Evolutionary conservation across 2,888 invertebrate species (phyloP).

Genomic region (Parnassius glacialis): DNA sequence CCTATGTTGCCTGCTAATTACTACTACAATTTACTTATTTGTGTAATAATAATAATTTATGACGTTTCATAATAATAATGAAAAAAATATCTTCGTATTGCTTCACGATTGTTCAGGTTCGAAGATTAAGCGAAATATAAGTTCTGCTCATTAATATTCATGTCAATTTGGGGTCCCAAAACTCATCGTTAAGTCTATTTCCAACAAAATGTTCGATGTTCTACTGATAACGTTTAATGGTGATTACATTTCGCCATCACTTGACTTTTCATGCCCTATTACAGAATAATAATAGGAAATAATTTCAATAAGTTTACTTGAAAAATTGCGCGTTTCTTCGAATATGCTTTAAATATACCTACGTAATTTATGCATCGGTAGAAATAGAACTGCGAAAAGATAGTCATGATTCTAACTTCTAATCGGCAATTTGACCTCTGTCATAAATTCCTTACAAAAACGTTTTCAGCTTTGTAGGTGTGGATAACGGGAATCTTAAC

Average conservation of each 20-base stretch:
- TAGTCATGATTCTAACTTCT: too few species aligned
- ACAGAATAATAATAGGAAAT: conserved; percentile 36
- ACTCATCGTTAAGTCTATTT: conserved; percentile 74
- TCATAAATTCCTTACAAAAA: too few species aligned
- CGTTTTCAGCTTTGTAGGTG: too few species aligned
- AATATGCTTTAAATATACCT: background rate
- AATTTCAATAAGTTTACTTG: conserved; percentile 34
- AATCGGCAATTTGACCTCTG: too few species aligned
- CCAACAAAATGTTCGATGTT: conserved; percentile 62
- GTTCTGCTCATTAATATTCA: conserved; percentile 75
- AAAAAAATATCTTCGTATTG: too few species aligned
- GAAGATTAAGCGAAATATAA: conserved; percentile 54
- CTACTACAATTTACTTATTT: too few species aligned
- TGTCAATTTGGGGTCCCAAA: conserved; percentile 67
- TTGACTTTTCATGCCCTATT: conserved; percentile 29
- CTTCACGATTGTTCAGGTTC: conserved; percentile 40
- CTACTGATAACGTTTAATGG: conserved; percentile 55
- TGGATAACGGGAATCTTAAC: too few species aligned
- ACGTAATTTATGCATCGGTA: background rate
- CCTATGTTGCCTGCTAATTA: too few species aligned
- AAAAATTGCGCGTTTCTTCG: too few species aligned
- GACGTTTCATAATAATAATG: too few species aligned
- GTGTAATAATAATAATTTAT: too few species aligned
- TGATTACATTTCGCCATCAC: conserved; percentile 55
- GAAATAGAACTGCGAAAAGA: too few species aligned